Evolutionary conservation across 2,113 vertebrate species (phyloP).

Genomic region (Oreochromis aureus): DNA sequence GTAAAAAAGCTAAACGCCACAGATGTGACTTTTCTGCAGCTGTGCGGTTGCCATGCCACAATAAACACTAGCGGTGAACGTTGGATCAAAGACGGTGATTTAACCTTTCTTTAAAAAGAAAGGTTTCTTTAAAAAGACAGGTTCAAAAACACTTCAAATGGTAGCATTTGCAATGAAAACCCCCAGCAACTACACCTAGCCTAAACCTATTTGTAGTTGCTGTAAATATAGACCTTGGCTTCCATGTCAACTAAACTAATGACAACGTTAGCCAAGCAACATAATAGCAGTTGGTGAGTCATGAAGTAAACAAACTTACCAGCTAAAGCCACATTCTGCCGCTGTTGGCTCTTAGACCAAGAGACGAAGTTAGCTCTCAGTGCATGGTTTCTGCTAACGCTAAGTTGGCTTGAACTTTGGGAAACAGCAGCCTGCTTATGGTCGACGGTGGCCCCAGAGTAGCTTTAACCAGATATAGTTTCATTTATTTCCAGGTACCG

Average conservation of each 20-base stretch:
- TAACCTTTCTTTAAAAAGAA: background rate
- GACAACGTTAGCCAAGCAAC: background rate
- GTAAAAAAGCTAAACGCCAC: background rate
- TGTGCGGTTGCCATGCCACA: background rate
- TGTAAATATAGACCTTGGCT: background rate
- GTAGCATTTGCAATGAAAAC: background rate
- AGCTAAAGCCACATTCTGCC: background rate
- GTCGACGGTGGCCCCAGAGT: background rate
- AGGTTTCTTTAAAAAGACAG: background rate
- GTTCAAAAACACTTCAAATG: background rate
- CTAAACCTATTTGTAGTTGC: background rate
- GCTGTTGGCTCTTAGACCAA: background rate
- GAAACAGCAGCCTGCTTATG: background rate
- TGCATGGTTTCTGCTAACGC: background rate
- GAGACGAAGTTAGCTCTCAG: background rate
- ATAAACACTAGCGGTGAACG: background rate
- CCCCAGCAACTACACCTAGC: background rate
- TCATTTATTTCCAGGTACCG: background rate
- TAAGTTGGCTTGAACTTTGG: background rate
- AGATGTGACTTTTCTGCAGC: background rate
- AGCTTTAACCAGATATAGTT: background rate
- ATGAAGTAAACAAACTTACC: slow-evolving; percentile 46
- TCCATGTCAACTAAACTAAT: background rate
- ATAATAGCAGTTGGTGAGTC: background rate
- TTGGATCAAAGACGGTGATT: background rate